Percentiles rank a stretch among this genome's conserved stretches.
Evolutionary conservation across 2,888 invertebrate genomes (phyloP).

Genomic region (Hirtodrosophila duncani): DNA sequence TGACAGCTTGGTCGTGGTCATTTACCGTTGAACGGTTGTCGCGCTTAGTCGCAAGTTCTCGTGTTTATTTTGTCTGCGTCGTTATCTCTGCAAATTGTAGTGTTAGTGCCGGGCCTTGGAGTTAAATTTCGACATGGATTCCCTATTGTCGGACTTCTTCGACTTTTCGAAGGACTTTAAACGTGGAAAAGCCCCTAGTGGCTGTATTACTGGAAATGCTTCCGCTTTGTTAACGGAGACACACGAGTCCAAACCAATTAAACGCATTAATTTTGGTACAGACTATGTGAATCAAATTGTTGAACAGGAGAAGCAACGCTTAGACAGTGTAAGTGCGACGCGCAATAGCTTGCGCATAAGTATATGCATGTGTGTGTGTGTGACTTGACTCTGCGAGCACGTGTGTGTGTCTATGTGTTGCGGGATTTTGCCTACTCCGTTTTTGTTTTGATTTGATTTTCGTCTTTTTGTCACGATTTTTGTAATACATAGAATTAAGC

Average conservation of each 20-base stretch:
- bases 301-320: slow-evolving; percentile 57
- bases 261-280: slow-evolving; percentile 62
- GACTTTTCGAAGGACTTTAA: slow-evolving; percentile 75
- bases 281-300: slow-evolving; percentile 62
- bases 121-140: slow-evolving; percentile 59
- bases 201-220: slow-evolving; percentile 51
- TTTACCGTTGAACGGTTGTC: neutral
- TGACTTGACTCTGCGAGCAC: too few relatives aligned
- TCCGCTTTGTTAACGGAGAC: slow-evolving; percentile 19
- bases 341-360: neutral
- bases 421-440: neutral
- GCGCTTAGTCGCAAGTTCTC: neutral
- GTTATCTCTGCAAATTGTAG: too few relatives aligned
- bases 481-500: too few relatives aligned
- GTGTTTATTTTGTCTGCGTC: too few relatives aligned
- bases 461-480: neutral
- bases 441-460: slow-evolving; percentile 7
- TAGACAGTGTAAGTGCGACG: slow-evolving; percentile 54
- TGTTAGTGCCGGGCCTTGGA: too few relatives aligned
- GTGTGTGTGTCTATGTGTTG: neutral
- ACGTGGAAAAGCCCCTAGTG: slow-evolving; percentile 48
- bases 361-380: neutral
- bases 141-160: slow-evolving; percentile 73
- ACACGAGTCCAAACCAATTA: slow-evolving; percentile 44
- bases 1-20: too few relatives aligned